Evolutionary conservation across 2,888 invertebrate genomes (phyloP).

Genomic region (Zygogramma bicolorata): DNA sequence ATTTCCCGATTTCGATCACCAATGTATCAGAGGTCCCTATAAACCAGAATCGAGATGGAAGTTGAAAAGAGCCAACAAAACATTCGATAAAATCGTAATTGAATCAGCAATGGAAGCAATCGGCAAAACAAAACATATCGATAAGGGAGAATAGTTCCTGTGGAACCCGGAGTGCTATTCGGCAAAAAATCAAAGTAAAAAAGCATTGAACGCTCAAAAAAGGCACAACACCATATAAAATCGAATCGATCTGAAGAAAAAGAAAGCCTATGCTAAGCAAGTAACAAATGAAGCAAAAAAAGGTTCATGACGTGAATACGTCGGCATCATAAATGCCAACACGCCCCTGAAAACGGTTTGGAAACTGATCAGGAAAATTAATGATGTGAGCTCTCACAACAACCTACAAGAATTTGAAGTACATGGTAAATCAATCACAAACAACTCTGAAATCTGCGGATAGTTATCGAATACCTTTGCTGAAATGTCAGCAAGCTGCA

Average conservation of each 20-base stretch:
- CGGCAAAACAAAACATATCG: not conserved
- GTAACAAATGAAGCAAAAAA: not conserved
- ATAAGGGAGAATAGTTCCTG: conserved; percentile 4
- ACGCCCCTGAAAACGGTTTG: too few relatives aligned
- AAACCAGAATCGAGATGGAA: conserved; percentile 6
- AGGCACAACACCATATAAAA: conserved; percentile 4
- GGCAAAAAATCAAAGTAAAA: conserved; percentile 8
- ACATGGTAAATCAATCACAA: not conserved
- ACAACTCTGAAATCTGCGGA: not conserved
- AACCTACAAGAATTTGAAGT: not conserved
- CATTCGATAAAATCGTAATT: not conserved
- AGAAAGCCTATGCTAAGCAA: not conserved
- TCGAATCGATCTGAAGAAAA: conserved; percentile 9
- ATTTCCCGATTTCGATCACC: not conserved
- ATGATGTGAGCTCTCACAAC: not conserved
- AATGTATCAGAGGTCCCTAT: not conserved
- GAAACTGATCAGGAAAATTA: not conserved
- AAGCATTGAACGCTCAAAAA: conserved; percentile 8
- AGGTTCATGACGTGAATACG: not conserved
- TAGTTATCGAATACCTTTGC: not conserved
- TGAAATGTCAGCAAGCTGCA: not conserved
- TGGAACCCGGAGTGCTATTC: conserved; percentile 12
- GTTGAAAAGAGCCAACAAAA: not conserved
- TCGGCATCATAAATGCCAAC: not conserved
- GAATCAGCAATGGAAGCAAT: not conserved